phyloP scores from a whole-genome alignment of 2,797 vertebrate species.

The Myotis myotis region DNA sequence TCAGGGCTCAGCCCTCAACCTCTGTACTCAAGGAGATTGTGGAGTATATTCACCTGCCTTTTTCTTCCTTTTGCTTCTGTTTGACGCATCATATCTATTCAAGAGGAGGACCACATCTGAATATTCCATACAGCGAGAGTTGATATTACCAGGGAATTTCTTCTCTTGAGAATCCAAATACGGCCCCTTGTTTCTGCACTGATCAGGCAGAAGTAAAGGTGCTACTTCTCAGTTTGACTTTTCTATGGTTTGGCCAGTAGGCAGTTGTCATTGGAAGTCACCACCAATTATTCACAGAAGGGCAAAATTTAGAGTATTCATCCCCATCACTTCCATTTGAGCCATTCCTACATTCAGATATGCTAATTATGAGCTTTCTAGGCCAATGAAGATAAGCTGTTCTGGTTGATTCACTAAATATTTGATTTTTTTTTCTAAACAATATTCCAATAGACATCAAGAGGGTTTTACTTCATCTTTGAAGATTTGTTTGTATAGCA shows the following conservation, averaged over 20 bases:
- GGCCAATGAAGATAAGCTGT: neutral
- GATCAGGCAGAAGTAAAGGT: neutral
- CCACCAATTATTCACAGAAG: neutral
- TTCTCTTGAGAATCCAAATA: neutral
- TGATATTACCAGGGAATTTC: neutral
- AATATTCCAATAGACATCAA: constrained; percentile 20
- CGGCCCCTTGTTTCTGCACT: neutral
- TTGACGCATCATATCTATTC: neutral
- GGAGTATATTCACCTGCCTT: neutral
- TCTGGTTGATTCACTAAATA: neutral
- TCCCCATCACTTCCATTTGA: neutral
- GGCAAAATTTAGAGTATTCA: neutral
- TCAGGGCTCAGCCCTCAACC: neutral
- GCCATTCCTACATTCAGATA: neutral
- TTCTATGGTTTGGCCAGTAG: neutral
- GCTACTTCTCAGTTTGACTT: neutral
- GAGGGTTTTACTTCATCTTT: constrained; percentile 9
- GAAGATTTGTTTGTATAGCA: constrained; percentile 38
- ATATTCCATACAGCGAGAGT: neutral
- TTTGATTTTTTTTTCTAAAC: constrained; percentile 48
- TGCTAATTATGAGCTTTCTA: neutral
- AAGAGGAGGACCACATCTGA: neutral
- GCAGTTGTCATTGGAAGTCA: neutral
- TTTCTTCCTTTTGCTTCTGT: neutral
- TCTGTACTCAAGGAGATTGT: neutral